A percentile compares a stretch with the other conserved stretches of the same genome.
phyloP scores from a whole-genome alignment of 2,113 vertebrate genomes.

The Raja brachyura region DNA sequence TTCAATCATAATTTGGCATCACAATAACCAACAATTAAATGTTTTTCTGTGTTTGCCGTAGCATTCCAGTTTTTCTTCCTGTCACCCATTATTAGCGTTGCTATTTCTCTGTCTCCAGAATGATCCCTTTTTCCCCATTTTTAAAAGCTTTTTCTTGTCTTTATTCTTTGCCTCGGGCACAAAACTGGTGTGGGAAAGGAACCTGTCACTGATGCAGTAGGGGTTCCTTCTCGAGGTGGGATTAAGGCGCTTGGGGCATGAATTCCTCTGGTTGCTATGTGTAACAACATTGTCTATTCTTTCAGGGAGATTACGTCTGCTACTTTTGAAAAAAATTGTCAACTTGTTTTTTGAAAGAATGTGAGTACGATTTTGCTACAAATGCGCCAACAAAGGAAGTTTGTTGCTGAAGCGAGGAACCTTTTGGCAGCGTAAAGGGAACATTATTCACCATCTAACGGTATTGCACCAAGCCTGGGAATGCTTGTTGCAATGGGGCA shows the following conservation, averaged over 20 bases:
- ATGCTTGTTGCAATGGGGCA: not conserved
- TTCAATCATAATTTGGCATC: not conserved
- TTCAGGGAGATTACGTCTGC: conserved; percentile 3
- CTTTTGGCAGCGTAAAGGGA: not conserved
- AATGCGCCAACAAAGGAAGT: not conserved
- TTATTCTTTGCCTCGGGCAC: not conserved
- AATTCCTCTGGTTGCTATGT: not conserved
- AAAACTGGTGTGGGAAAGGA: not conserved
- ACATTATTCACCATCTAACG: not conserved
- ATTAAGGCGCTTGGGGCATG: conserved; percentile 15
- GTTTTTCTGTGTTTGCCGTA: not conserved
- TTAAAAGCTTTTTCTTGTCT: too few relatives aligned
- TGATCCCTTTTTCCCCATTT: too few relatives aligned
- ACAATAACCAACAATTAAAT: not conserved
- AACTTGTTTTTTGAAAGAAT: conserved; percentile 27
- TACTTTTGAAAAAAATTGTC: not conserved
- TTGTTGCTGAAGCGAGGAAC: not conserved
- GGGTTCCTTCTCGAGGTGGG: conserved; percentile 23
- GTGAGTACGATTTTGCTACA: not conserved
- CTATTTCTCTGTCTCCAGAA: not conserved
- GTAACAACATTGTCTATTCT: not conserved
- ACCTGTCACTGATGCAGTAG: conserved; percentile 12
- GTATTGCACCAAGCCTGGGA: not conserved
- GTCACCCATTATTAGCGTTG: too few relatives aligned
- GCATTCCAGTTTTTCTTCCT: not conserved